Conservation (phyloP, 2,797 vertebrate species). For the Brachyalestes nurse region DNA sequence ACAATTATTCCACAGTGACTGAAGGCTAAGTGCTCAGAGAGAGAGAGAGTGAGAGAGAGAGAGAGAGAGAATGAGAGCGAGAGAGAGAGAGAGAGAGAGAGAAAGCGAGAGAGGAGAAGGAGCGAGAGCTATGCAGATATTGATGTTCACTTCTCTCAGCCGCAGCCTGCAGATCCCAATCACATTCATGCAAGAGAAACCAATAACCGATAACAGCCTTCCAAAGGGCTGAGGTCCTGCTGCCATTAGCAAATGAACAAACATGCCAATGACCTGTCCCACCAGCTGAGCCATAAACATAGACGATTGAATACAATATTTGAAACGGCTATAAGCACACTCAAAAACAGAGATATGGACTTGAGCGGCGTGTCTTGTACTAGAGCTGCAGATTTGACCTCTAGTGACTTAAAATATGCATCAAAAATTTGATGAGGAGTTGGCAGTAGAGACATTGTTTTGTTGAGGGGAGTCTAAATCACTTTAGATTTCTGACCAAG, state of each 20-base stretch:
- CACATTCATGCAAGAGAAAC: conserved; percentile 41
- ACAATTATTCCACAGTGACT: conserved; percentile 85
- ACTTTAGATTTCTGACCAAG: too few species aligned
- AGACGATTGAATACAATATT: not conserved
- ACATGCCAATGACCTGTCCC: conserved; percentile 24
- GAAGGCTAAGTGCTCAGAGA: conserved; percentile 71
- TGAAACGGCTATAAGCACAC: not conserved
- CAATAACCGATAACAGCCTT: conserved; percentile 41
- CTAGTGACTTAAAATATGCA: not conserved
- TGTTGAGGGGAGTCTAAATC: too few species aligned
- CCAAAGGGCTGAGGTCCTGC: conserved; percentile 28
- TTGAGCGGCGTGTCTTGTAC: not conserved
- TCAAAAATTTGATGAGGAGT: too few species aligned
- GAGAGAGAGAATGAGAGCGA: conserved; percentile 6
- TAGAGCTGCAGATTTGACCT: not conserved
- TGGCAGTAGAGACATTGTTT: too few species aligned
- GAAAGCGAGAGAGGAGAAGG: conserved; percentile 1
- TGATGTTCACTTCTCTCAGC: conserved; percentile 59
- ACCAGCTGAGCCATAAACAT: conserved; percentile 28
- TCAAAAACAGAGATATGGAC: conserved; percentile 6
- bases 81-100: not conserved
- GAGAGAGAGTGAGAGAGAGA: conserved; percentile 42
- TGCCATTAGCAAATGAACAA: conserved; percentile 46
- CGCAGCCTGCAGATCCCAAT: conserved; percentile 52
- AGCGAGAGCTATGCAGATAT: conserved; percentile 58